Base-by-base conservation (phyloP, 2,888 invertebrate genomes). In the Papilio elwesi region DNA sequence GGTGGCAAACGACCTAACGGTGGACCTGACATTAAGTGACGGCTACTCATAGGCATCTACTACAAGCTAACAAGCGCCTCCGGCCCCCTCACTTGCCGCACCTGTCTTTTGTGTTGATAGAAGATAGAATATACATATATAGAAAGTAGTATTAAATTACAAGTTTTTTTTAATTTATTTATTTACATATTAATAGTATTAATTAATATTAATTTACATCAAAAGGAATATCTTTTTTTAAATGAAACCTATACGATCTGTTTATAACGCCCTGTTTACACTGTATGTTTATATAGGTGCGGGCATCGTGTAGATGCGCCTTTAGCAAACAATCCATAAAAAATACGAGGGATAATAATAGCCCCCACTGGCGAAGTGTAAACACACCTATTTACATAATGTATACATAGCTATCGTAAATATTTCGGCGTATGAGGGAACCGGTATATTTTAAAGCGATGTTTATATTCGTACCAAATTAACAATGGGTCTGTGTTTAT, bases 191-290 rank as follows among this genome's bases (percentile, higher is more conserved):
- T n/a, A n/a, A n/a, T n/a, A n/a, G n/a, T n/a, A n/a, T n/a, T n/a
- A n/a, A n/a, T n/a, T n/a, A n/a, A n/a, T n/a, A n/a, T n/a, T 26
- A 26, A 26, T 26, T 26, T 26, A 4, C 4, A 26, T 26, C 4
- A 59, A 69, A 38, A 12, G 8, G 16, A 47, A 64, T 36, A 62
- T 6, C 16, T 13, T 47, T 38, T 26, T 81, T 84, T 90, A 87
- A 88, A 86, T 87, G 86, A 88, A 86, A 86, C 83, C 79, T 80
- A 78, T 75, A 78, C 78, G 77, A 87, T 88, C 87, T 88, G 88
- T 86, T 86, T 90, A 90, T 92, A 91, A 91, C 89, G 89, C 85
- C 81, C 68, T 92, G 91, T 93, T 92, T 92, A 89, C 91, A 88
- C 84, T 86, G 81, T 68, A 78, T 92, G 91, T 92, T 93, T 90